Evolutionary conservation across 1,140 invertebrate species (phyloP).

Genomic region (Lordiphosa stackelbergi): DNA sequence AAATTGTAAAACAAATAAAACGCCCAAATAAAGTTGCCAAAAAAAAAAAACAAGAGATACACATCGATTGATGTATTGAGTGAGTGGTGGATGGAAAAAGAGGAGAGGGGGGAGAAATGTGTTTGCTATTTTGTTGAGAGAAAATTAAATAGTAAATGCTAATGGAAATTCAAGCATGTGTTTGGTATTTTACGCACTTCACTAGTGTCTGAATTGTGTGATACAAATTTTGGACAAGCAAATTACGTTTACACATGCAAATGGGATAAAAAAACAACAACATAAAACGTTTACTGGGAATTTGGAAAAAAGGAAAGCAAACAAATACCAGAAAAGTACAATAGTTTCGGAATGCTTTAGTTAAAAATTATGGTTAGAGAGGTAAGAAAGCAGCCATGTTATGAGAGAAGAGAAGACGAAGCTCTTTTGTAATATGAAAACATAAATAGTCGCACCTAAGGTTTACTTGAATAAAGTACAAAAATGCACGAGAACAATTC

Average conservation of each 20-base stretch:
- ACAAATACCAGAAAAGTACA: too few species aligned
- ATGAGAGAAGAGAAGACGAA: too few species aligned
- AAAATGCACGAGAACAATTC: too few species aligned
- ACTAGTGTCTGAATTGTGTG: not conserved
- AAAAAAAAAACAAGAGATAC: not conserved
- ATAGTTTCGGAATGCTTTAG: too few species aligned
- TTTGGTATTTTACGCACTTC: not conserved
- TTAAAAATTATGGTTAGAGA: too few species aligned
- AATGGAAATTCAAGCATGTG: slow-evolving; percentile 4
- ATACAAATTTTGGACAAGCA: not conserved
- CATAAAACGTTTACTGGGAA: not conserved
- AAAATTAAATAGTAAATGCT: slow-evolving; percentile 5
- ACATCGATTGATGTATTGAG: slow-evolving; percentile 5
- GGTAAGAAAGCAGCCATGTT: too few species aligned
- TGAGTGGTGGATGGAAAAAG: not conserved
- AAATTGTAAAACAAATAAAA: slow-evolving; percentile 66
- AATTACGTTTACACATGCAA: not conserved
- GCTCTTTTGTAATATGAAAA: too few species aligned
- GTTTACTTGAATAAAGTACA: too few species aligned
- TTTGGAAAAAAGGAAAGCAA: too few species aligned
- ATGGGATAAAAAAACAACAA: not conserved
- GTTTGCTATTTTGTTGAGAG: not conserved
- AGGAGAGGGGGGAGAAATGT: slow-evolving; percentile 1
- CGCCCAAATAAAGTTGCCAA: slow-evolving; percentile 23
- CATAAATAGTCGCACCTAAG: too few species aligned